Conservation (phyloP, 2,113 vertebrate genomes). For the Aptenodytes patagonicus region DNA sequence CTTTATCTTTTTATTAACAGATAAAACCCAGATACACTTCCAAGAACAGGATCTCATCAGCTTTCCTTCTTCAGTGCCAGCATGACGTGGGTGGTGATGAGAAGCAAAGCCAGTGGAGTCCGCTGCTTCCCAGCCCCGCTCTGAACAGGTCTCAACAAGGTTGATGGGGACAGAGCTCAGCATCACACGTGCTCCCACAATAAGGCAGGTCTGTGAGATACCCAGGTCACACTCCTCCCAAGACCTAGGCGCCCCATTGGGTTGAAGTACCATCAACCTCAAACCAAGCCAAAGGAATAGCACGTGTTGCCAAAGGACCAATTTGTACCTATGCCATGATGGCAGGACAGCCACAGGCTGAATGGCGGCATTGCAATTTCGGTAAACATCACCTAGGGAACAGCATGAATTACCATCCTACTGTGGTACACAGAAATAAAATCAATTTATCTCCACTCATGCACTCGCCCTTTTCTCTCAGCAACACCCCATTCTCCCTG, state of each 20-base stretch:
- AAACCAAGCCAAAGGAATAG: background rate
- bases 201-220: background rate
- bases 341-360: background rate
- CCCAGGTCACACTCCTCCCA: background rate
- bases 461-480: background rate
- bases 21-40: background rate
- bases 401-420: background rate
- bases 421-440: background rate
- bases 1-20: background rate
- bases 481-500: background rate
- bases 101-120: background rate
- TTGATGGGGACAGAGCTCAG: background rate
- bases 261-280: background rate
- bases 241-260: accelerated
- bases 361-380: background rate
- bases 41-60: background rate
- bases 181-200: background rate
- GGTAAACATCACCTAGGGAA: background rate
- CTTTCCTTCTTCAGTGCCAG: background rate
- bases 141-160: background rate
- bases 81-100: background rate
- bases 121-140: background rate
- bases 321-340: accelerated
- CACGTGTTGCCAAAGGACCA: background rate
- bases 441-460: background rate